Percentiles rank a stretch among this genome's conserved stretches.
Conservation (phyloP, 2,113 vertebrate genomes). For the Chunga burmeisteri region DNA sequence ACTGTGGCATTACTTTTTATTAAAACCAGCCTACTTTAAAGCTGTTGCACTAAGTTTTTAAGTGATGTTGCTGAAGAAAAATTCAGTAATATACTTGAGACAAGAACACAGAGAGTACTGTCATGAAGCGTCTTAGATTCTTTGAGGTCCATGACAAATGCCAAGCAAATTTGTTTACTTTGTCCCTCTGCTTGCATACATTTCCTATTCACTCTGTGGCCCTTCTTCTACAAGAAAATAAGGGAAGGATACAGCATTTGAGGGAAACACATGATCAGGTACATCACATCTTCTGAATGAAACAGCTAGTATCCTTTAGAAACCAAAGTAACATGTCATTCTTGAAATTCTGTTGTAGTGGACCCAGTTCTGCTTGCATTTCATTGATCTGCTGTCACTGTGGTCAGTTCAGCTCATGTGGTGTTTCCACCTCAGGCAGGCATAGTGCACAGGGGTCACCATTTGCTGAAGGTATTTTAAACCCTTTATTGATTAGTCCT, state of each 20-base stretch:
- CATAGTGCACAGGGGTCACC: not conserved
- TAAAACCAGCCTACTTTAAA: not conserved
- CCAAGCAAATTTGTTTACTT: not conserved
- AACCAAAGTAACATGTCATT: not conserved
- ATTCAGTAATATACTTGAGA: not conserved
- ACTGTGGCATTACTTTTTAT: not conserved
- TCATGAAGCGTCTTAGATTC: not conserved
- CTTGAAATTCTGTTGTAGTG: rapidly evolving
- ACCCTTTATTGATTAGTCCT: not conserved
- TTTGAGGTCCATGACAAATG: not conserved
- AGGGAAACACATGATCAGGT: not conserved
- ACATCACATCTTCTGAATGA: not conserved
- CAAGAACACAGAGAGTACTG: not conserved
- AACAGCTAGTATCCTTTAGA: not conserved
- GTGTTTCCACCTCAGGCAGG: not conserved
- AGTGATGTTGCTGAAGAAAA: not conserved
- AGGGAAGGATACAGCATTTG: not conserved
- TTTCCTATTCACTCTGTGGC: not conserved
- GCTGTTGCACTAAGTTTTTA: not conserved
- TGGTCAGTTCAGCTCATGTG: not conserved
- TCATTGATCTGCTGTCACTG: not conserved
- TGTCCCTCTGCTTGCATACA: not conserved
- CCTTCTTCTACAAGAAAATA: not conserved
- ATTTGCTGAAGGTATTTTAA: not conserved
- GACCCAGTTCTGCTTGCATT: not conserved